Evolutionary conservation across 2,888 invertebrate genomes (phyloP), one percentile per base, ranked within the genome.

Genomic region (Apodemia hepburni): DNA sequence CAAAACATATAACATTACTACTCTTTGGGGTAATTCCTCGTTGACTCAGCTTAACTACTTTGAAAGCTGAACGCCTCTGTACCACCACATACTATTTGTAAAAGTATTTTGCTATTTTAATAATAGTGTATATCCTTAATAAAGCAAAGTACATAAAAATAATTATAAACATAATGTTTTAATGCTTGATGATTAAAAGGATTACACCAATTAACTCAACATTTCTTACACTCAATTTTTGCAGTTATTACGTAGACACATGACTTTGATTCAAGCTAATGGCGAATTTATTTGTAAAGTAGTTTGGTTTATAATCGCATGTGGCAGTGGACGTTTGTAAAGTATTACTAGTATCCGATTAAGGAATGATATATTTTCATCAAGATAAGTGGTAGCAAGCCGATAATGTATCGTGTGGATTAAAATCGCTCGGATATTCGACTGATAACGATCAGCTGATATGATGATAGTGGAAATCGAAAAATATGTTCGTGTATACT

Each of bases 401-500:
- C 79, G 80, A 78, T 61, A 61, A 61, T 33, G 64, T 82, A 82
- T 82, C 81, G 68, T 65, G 61, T 69, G 82, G 86, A 86, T 86
- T 86, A 85, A 80, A 78, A 86, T 86, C 84, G 81, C 71, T 74
- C 65, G 72, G 70, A 73, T 72, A 72, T 69, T 67, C 70, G 68
- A 65, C 49, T 72, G 85, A 85, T 85, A 81, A 70, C 45, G 75
- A 86, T 86, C 85, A 77, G 70, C 58, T 68, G 83, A 84, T 84
- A 82, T 75, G 54, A 62, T 47, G 59, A 65, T 69, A 69, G 68
- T 64, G 76, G n/a, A 58, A 54, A 54, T 54, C 54, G 54, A 54
- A 29, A 54, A 54, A 45, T 45, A n/a, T 27, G 27, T 27, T 15
- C 15, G 15, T 54, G 27, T 29, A 54, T 15, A 27, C 27, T 27